A percentile compares a stretch with the other conserved stretches of the same genome.
Conservation (phyloP, 1,140 invertebrate species). For the Branchinecta lynchi region DNA sequence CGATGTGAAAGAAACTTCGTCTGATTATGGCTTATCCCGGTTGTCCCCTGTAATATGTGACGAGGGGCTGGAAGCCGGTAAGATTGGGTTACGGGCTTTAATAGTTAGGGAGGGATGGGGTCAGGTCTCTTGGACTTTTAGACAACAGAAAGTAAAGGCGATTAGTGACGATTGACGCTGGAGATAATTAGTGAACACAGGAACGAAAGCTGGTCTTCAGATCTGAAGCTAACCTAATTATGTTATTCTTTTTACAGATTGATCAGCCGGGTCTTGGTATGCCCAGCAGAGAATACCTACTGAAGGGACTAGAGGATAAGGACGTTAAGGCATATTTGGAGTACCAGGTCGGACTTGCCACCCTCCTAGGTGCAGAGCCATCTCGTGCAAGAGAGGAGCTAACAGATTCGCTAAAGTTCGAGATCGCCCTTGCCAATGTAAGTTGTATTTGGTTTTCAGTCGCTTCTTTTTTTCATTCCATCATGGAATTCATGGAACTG, state of each 20-base stretch:
- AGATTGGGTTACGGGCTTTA: no score
- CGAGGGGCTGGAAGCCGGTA: no score
- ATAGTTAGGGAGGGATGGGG: no score
- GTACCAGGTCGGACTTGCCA: constrained; percentile 74
- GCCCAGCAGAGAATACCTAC: constrained; percentile 70
- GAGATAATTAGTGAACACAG: no score
- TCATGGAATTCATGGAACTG: background rate
- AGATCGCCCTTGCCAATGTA: constrained; percentile 84
- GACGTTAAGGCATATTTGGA: constrained; percentile 59
- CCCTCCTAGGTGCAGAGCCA: constrained; percentile 63
- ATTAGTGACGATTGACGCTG: no score
- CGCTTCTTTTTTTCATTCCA: background rate
- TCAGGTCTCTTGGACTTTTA: no score
- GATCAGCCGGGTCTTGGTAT: constrained; percentile 76
- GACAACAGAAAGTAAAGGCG: no score
- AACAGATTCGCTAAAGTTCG: constrained; percentile 68
- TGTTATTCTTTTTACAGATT: constrained; percentile 40
- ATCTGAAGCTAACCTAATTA: no score
- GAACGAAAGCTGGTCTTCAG: no score
- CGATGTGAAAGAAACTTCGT: no score
- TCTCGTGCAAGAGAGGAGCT: constrained; percentile 53
- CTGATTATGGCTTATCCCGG: no score
- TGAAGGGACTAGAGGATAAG: constrained; percentile 62
- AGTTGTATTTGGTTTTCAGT: constrained; percentile 28
- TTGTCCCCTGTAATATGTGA: no score